phyloP scores from a whole-genome alignment of 2,113 vertebrate genomes.

The mouse (Mus musculus) region GRCm39 chr2:74784001-74784500 shows the following conservation, averaged over 20 bases:
- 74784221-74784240: not conserved
- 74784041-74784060: not conserved
- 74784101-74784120: not conserved
- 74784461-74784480: slow-evolving; percentile 57
- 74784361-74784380: slow-evolving; percentile 2
- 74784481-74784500: slow-evolving; percentile 55
- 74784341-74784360: slow-evolving; percentile 51
- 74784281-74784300: slow-evolving; percentile 10
- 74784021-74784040: not conserved
- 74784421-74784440: slow-evolving; percentile 48
- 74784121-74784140: not conserved
- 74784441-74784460: slow-evolving; percentile 65
- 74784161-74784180: not conserved
- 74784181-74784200: not conserved
- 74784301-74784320: slow-evolving; percentile 65
- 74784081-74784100: not conserved
- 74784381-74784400: slow-evolving; percentile 49
- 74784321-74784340: slow-evolving; percentile 49
- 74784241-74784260: not conserved
- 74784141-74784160: not conserved
- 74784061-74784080: not conserved
- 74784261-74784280: slow-evolving; percentile 50
- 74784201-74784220: not conserved
- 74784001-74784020: not conserved
- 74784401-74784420: slow-evolving; percentile 35